A percentile compares a stretch with the other conserved stretches of the same genome.
These are phyloP conservation scores for Amphiprion percula DNA, from an alignment of 2,113 vertebrate genomes.

Conservation along the genomic window DNA sequence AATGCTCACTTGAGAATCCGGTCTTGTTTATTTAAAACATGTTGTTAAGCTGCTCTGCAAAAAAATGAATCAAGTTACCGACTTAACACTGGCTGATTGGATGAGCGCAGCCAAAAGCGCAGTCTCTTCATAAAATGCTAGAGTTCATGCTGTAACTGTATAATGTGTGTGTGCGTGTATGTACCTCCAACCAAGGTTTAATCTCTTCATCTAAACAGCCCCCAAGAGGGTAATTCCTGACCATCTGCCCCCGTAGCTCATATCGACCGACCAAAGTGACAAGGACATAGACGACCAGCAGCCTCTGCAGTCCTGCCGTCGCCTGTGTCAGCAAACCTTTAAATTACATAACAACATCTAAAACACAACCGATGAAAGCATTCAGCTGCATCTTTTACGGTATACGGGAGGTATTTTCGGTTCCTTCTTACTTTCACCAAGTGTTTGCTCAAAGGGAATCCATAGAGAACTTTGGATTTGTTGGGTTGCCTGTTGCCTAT, in stretches of 20 bases:
- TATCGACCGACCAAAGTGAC: background rate
- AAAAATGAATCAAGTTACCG: too few species aligned
- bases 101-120: background rate
- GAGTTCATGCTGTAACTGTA: background rate
- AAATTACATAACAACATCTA: background rate
- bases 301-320: slow-evolving; percentile 2
- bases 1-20: too few species aligned
- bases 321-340: background rate
- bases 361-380: background rate
- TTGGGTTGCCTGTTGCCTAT: too few species aligned
- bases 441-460: too few species aligned
- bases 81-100: background rate
- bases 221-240: background rate
- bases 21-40: too few species aligned
- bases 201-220: slow-evolving; percentile 20
- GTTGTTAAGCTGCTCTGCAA: too few species aligned
- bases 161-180: background rate
- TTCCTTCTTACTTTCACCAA: too few species aligned
- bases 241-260: slow-evolving; percentile 8
- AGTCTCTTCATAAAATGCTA: background rate
- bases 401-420: too few species aligned
- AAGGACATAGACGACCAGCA: background rate
- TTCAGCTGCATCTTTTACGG: too few species aligned
- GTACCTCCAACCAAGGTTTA: background rate
- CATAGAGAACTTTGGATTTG: too few species aligned